Evolutionary conservation across 2,888 invertebrate genomes (phyloP), one percentile per base, ranked within the genome.

Genomic region (Hemistola chrysoprasaria): DNA sequence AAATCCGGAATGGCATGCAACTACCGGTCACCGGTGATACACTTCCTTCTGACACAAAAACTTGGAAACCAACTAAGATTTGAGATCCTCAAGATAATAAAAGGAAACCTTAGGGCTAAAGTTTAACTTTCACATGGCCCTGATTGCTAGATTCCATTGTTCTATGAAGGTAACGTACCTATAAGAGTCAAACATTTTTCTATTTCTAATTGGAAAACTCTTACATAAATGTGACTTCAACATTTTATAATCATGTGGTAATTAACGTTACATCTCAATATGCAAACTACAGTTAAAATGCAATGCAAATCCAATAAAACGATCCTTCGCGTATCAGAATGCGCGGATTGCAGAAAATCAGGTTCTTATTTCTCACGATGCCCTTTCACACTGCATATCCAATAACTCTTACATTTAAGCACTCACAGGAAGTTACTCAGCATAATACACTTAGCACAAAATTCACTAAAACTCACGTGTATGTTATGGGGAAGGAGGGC

Each of bases 401-500:
- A 49, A 49, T 40, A 43, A 28, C 43, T 32, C 8, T 21, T 8
- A 27, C 39, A 26, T 11, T 39, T 34, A 37, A 35, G 5, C n/a
- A 32, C 31, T 37, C 38, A 47, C 39, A 10, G 35, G 38, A 39
- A n/a, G n/a, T n/a, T 11, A 9, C 16, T 26, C 25, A 30, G 41
- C 32, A 43, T 26, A 22, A 21, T 27, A 43, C 40, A 38, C 28
- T 28, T 24, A 47, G 27, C n/a, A 11, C 24, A 3, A 22, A 28
- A 8, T 8, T 26, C 22, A 42, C 33, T 21, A 7, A 6, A 35
- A 68, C 87, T 87, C 71, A 88, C 88, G 46, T 88, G 87, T 44
- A 87, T 87, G 47, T 87, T 85, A 63, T 85, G 78, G 41, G 87
- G 82, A 47, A 84, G 86, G 22, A 86, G 66, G 11, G 83, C 83